A percentile compares a stretch with the other conserved stretches of the same genome.
Conservation (phyloP, 2,888 invertebrate species). For the Urechis unicinctus region DNA sequence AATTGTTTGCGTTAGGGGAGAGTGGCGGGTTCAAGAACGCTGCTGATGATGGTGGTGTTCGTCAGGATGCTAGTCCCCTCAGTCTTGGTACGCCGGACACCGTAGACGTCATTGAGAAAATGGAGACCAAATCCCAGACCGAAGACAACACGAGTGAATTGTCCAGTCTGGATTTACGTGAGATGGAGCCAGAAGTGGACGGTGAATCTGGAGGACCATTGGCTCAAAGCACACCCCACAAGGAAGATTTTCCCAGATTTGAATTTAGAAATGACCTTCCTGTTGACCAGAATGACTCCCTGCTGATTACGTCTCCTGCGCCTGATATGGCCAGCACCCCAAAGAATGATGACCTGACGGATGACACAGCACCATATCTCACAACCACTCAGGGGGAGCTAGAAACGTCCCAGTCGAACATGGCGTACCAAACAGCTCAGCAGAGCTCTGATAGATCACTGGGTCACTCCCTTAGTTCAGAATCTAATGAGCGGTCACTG, state of each 20-base stretch:
- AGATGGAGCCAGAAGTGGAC: not conserved
- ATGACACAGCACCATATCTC: too few species aligned
- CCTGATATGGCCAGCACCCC: not conserved
- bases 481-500: not conserved
- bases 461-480: not conserved
- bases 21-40: too few species aligned
- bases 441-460: not conserved
- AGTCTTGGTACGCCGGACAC: too few species aligned
- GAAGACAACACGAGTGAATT: too few species aligned
- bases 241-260: not conserved
- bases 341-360: too few species aligned
- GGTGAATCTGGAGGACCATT: not conserved
- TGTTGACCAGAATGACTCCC: not conserved
- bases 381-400: not conserved
- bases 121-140: not conserved
- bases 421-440: not conserved
- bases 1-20: slow-evolving; percentile 9
- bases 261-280: too few species aligned
- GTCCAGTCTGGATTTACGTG: not conserved
- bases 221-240: not conserved
- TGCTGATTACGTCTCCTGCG: not conserved
- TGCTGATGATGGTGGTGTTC: too few species aligned
- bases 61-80: not conserved
- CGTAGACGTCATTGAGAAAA: not conserved
- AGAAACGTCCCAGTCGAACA: not conserved